phyloP scores from a whole-genome alignment of 2,113 vertebrate genomes.

The Dolichotis patagonum region DNA sequence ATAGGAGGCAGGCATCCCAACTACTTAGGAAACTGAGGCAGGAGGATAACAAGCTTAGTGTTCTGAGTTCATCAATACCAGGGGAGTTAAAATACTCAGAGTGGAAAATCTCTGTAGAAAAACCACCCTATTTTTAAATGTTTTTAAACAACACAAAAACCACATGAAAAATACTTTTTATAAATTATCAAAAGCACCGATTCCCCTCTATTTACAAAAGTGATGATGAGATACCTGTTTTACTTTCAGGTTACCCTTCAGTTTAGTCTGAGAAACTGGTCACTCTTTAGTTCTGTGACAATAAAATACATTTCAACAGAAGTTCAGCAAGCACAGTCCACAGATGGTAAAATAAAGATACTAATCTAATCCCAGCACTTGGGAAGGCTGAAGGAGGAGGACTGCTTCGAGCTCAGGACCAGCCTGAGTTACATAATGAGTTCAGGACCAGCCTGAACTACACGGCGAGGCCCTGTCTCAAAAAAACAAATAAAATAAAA shows the following conservation, averaged over 20 bases:
- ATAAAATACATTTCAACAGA: conserved; percentile 29
- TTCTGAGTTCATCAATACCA: neutral
- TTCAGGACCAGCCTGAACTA: neutral
- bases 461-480: neutral
- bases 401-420: neutral
- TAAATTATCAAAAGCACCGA: conserved; percentile 30
- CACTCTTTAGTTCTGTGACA: conserved; percentile 23
- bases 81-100: neutral
- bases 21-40: neutral
- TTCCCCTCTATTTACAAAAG: conserved; percentile 18
- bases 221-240: conserved; percentile 38
- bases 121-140: neutral
- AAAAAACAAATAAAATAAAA: neutral
- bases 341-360: conserved; percentile 32
- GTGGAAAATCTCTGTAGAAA: neutral
- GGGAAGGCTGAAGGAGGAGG: neutral
- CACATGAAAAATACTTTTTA: conserved; percentile 60
- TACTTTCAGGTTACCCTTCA: conserved; percentile 15
- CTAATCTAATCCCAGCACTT: neutral
- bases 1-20: neutral
- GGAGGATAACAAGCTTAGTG: neutral
- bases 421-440: neutral
- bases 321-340: conserved; percentile 3
- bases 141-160: neutral
- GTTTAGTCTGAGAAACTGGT: conserved; percentile 21